These are phyloP conservation scores for Pammene fasciana DNA, from an alignment of 2,888 invertebrate species.

Conservation along the genomic window DNA sequence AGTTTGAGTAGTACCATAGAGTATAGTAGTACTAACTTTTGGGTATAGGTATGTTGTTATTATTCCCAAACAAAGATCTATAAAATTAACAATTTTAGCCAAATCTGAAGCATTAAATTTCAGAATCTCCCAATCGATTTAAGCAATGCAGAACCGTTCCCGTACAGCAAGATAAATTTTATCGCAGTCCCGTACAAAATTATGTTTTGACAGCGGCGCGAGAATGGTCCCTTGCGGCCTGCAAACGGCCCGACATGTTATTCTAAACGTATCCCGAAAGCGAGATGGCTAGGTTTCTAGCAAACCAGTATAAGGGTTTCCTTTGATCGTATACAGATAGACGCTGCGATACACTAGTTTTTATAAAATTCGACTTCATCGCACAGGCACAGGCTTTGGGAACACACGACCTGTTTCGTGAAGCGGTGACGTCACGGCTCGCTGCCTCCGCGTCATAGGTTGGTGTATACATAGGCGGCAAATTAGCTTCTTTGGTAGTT, in stretches of 20 bases:
- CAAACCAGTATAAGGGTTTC: background rate
- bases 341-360: background rate
- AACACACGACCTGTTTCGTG: conserved; percentile 17
- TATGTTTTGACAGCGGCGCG: conserved; percentile 59
- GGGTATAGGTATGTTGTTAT: too few species aligned
- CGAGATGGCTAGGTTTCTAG: background rate
- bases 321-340: background rate
- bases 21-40: too few species aligned
- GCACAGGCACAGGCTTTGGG: background rate
- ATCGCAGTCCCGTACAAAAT: conserved; percentile 43
- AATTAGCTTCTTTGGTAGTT: conserved; percentile 2
- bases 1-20: too few species aligned
- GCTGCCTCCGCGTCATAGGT: conserved; percentile 45
- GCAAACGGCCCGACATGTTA: conserved; percentile 35
- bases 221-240: conserved; percentile 56
- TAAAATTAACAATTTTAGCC: too few species aligned
- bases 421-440: conserved; percentile 50
- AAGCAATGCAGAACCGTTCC: conserved; percentile 8
- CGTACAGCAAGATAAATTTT: conserved; percentile 31
- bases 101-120: background rate
- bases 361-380: background rate
- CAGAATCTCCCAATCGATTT: conserved; percentile 1
- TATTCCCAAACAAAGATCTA: too few species aligned
- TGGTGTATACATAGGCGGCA: background rate
- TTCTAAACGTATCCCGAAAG: background rate